These are phyloP conservation scores for Prunella himalayana DNA, from an alignment of 2,113 vertebrate species.

Conservation along the genomic window DNA sequence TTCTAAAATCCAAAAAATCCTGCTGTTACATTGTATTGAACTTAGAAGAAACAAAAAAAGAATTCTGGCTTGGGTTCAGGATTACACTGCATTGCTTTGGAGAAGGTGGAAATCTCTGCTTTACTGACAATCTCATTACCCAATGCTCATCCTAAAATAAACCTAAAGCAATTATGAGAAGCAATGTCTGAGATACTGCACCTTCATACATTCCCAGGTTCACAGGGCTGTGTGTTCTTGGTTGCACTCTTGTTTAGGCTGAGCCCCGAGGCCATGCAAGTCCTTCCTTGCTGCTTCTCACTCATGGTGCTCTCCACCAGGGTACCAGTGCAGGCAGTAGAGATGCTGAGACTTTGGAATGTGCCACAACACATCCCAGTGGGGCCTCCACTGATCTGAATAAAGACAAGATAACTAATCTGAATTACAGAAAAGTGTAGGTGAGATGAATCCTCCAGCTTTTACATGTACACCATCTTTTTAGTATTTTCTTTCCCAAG, in stretches of 20 bases:
- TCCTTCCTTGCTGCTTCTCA: neutral
- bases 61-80: fast-evolving
- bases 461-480: neutral
- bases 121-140: fast-evolving
- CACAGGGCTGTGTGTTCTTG: neutral
- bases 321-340: neutral
- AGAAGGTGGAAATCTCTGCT: neutral
- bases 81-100: neutral
- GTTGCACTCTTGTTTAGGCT: neutral
- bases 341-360: neutral
- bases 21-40: neutral
- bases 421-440: neutral
- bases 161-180: neutral
- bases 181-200: neutral
- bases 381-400: neutral
- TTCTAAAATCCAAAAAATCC: neutral
- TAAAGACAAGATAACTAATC: neutral
- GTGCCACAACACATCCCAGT: neutral
- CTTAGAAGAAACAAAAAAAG: neutral
- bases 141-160: neutral
- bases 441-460: neutral
- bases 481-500: neutral
- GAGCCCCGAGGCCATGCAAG: fast-evolving
- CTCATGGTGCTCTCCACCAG: neutral
- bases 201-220: neutral